Evolutionary conservation across 2,797 vertebrate genomes (phyloP).

Genomic region (Schizothorax lantsangensis): DNA sequence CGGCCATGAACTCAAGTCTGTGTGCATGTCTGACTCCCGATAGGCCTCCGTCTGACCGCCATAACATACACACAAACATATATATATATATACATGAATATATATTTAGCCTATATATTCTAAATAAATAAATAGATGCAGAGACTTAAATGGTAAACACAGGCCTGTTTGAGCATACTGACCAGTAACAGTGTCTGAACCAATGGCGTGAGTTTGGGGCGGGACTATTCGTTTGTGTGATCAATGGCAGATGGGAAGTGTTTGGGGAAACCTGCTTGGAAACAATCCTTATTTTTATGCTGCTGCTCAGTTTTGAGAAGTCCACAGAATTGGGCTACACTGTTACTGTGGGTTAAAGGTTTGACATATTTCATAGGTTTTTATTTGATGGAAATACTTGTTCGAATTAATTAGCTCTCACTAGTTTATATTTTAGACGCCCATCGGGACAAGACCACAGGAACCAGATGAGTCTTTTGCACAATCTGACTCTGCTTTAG

Average conservation of each 20-base stretch:
- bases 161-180: neutral
- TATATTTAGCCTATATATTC: no score
- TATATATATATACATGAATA: no score
- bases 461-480: no score
- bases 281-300: no score
- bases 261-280: no score
- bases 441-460: no score
- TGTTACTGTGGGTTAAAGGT: neutral
- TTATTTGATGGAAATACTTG: neutral
- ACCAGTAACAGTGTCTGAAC: neutral
- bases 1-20: constrained; percentile 26
- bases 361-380: neutral
- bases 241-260: neutral
- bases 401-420: neutral
- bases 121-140: no score
- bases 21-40: constrained; percentile 13
- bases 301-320: no score
- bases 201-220: neutral
- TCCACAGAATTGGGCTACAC: neutral
- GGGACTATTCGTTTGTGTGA: neutral
- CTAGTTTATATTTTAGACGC: neutral
- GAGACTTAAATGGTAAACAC: neutral
- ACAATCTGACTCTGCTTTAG: no score
- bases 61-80: neutral
- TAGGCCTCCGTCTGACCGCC: constrained; percentile 14